Base-by-base conservation (phyloP, 2,113 vertebrate genomes). In the Nerophis lumbriciformis region DNA sequence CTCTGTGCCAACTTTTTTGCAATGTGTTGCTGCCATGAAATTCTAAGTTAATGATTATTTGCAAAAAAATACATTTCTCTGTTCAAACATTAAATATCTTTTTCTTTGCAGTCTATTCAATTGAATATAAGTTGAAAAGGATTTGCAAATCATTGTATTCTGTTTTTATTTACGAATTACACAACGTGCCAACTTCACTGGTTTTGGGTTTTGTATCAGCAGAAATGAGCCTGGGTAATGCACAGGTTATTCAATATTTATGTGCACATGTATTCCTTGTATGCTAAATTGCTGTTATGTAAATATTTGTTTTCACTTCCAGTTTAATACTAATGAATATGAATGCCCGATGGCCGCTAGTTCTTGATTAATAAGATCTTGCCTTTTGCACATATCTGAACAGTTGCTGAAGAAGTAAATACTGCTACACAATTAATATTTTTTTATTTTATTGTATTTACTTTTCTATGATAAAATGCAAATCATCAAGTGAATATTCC, bases 311-410 rank as follows among this genome's bases (percentile, higher is more conserved):
- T 69, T 69, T 75, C 76, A 66, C 59, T 68, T 74, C 76, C 49
- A 67, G 56, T 76, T 76, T 79, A 68, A 57, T 35, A 72, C 72
- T 75, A 78, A 84, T 83, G 70, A 84, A 79, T 78, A 80, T 66
- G 56, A 82, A 84, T 77, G 79, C 57, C 76, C 65, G 72, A 77
- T 16, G 48, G 48, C 15, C 7, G 3, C 9, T 16, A 15, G n/a
- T 49, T 15, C 48, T 49, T 49, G 16, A 49, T 49, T 37, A 36
- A 76, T 56, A 65, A 52, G 60, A 47, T 2, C n/a, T 21, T 39
- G 38, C 48, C 48, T 60, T 60, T 11, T 0, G 57, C 62, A 75
- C 37, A 39, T 60, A 75, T 64, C 54, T 38, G 48, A 57, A 21
- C 14, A 8, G 58, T 63, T 49, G 16, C 64, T 69, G 61, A 54